A percentile compares a stretch with the other conserved stretches of the same genome.
Evolutionary conservation across 2,113 vertebrate species (phyloP).

Genomic region (Centropus unirufus): DNA sequence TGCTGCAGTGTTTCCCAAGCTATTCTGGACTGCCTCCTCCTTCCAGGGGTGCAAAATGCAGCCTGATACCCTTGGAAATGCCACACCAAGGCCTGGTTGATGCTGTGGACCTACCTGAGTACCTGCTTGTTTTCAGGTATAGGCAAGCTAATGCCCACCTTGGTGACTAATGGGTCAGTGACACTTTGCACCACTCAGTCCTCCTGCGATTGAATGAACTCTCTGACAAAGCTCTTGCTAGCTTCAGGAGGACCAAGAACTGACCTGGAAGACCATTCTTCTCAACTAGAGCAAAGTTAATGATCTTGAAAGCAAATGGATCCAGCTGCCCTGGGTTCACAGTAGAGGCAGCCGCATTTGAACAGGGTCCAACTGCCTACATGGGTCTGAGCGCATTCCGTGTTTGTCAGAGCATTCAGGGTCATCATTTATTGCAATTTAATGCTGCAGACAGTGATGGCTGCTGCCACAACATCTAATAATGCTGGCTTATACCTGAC

Average conservation of each 20-base stretch:
- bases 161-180: not conserved
- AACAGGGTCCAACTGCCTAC: not conserved
- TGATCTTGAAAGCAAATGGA: not conserved
- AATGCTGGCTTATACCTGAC: not conserved
- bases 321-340: not conserved
- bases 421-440: not conserved
- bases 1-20: not conserved
- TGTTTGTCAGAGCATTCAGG: rapidly evolving
- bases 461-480: not conserved
- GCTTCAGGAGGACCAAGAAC: not conserved
- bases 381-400: not conserved
- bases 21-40: not conserved
- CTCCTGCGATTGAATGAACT: not conserved
- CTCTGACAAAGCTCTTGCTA: not conserved
- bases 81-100: not conserved
- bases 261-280: not conserved
- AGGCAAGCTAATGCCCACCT: not conserved
- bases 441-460: not conserved
- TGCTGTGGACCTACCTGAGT: not conserved
- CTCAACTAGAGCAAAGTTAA: not conserved
- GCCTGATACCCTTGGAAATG: not conserved
- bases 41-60: not conserved
- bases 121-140: not conserved
- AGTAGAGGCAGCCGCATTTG: not conserved
- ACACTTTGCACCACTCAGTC: not conserved